phyloP scores from a whole-genome alignment of 2,797 vertebrate genomes.

The Pseudochirops corinnae region DNA sequence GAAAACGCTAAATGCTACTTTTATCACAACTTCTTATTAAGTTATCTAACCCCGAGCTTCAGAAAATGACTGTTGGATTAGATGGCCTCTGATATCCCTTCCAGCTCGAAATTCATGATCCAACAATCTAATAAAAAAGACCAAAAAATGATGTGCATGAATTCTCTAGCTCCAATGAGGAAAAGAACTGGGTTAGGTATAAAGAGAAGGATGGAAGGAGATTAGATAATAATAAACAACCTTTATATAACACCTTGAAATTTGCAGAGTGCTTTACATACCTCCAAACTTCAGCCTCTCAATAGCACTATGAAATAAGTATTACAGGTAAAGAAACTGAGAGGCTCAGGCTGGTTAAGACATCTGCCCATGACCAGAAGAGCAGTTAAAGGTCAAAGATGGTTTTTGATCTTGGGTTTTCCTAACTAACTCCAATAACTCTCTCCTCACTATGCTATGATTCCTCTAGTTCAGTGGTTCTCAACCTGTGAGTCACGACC shows the following conservation, averaged over 20 bases:
- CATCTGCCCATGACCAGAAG: not conserved
- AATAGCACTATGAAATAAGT: not conserved
- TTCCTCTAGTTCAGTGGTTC: not conserved
- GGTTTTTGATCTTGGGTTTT: not conserved
- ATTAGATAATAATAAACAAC: not conserved
- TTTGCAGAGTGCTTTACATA: not conserved
- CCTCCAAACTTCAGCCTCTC: not conserved
- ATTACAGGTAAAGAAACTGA: not conserved
- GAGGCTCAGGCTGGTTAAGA: not conserved
- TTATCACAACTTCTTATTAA: slow-evolving; percentile 35
- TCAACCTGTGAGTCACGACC: no score
- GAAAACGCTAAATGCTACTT: slow-evolving; percentile 1
- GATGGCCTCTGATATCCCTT: not conserved
- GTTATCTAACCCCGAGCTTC: not conserved
- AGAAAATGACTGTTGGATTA: not conserved
- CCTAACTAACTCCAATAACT: no score
- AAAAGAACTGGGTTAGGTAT: slow-evolving; percentile 33
- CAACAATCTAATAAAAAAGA: slow-evolving; percentile 34
- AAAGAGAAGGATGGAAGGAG: not conserved
- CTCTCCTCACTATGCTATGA: not conserved
- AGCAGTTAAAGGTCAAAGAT: not conserved
- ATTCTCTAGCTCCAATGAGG: slow-evolving; percentile 2
- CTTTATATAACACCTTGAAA: not conserved
- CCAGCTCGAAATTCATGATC: not conserved
- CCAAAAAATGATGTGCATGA: slow-evolving; percentile 39